phyloP scores from a whole-genome alignment of 2,113 vertebrate genomes.

The Seriola quinqueradiata region DNA sequence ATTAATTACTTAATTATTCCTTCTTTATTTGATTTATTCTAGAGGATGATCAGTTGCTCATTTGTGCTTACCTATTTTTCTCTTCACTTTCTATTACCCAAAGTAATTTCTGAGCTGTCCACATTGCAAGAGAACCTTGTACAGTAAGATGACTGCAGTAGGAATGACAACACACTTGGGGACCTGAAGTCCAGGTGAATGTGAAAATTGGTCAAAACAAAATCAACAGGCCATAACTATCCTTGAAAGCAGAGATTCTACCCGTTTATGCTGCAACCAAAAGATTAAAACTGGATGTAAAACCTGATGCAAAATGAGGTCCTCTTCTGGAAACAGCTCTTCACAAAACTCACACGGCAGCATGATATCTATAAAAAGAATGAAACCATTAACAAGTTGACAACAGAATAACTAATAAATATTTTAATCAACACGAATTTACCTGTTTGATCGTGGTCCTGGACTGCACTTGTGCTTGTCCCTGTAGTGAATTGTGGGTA shows the following conservation, averaged over 20 bases:
- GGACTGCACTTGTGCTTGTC: slow-evolving; percentile 47
- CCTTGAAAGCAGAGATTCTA: not conserved
- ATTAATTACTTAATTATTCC: not conserved
- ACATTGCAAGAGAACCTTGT: not conserved
- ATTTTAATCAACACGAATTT: not conserved
- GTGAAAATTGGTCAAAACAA: not conserved
- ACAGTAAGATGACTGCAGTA: not conserved
- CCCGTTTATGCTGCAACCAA: not conserved
- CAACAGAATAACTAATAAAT: not conserved
- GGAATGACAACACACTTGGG: not conserved
- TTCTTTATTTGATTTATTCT: not conserved
- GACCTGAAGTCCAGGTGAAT: not conserved
- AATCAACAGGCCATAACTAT: not conserved
- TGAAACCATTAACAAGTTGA: slow-evolving; percentile 3
- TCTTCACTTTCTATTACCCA: not conserved
- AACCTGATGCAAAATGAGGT: slow-evolving; percentile 98
- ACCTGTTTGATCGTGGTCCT: slow-evolving; percentile 72
- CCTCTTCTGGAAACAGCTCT: slow-evolving; percentile 93
- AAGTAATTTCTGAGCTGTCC: not conserved
- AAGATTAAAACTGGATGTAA: slow-evolving; percentile 28
- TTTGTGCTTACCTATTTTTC: not conserved
- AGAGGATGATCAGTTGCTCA: not conserved
- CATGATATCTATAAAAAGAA: slow-evolving; percentile 81
- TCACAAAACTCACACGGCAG: slow-evolving; percentile 98
- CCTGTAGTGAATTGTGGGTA: slow-evolving; percentile 54